Conservation (phyloP, 1,140 invertebrate genomes). For the Heliothis virescens region DNA sequence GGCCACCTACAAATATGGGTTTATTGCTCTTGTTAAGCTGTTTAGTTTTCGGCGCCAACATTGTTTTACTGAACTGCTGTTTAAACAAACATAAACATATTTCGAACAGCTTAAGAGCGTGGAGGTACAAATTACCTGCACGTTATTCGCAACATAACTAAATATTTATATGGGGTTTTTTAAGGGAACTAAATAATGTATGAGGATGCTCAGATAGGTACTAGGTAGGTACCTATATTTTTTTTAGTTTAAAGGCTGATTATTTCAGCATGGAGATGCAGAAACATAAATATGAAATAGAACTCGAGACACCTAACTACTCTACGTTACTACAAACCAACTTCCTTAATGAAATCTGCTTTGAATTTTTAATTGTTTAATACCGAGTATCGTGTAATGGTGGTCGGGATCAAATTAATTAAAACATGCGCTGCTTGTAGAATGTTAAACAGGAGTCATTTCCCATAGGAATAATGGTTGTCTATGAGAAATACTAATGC, state of each 20-base stretch:
- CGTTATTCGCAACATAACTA: too few relatives aligned
- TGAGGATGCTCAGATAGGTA: too few relatives aligned
- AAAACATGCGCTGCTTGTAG: slow-evolving; percentile 9
- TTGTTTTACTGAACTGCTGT: slow-evolving; percentile 6
- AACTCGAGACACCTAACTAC: too few relatives aligned
- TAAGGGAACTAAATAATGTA: too few relatives aligned
- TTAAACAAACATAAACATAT: slow-evolving; percentile 7
- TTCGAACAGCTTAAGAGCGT: not conserved
- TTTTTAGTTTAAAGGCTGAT: too few relatives aligned
- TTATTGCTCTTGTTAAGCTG: slow-evolving; percentile 39
- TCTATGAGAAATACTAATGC: not conserved
- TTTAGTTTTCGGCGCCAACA: slow-evolving; percentile 27
- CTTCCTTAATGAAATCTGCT: not conserved
- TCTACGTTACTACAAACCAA: not conserved
- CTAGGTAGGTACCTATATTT: too few relatives aligned
- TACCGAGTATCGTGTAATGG: not conserved
- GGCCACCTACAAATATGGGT: slow-evolving; percentile 15
- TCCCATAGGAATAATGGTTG: slow-evolving; percentile 35
- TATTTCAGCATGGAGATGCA: too few relatives aligned
- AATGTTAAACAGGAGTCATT: slow-evolving; percentile 47
- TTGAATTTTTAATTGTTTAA: slow-evolving; percentile 5
- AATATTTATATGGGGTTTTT: too few relatives aligned
- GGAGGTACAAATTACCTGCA: too few relatives aligned
- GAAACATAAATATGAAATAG: too few relatives aligned
- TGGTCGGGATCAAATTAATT: slow-evolving; percentile 43